Evolutionary conservation across 2,113 vertebrate species (phyloP), one percentile per base, ranked within the genome.

Genomic region (Lampris megalopsis): DNA sequence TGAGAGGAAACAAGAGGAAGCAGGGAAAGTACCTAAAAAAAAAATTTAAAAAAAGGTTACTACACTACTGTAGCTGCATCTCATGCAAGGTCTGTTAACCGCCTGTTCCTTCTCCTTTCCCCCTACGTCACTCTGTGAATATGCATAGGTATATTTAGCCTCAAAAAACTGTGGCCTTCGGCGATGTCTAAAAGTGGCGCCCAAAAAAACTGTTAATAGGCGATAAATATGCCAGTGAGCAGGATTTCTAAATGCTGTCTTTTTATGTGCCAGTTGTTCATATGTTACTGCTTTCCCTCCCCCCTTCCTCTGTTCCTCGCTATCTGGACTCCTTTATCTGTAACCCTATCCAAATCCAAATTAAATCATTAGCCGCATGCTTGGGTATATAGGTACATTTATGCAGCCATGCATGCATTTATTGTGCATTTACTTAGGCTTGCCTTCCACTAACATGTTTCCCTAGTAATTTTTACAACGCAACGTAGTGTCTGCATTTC

Each of bases 91-190:
- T 40, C 10, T 62, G 37, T 62, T 9, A 13, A 54, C 59, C 47
- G 42, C 62, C 64, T 49, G 40, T 35, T 9, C 2, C 60, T 5
- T 37, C 40, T 13, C 66, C 52, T 41, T 60, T 45, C 45, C 45
- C 66, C 13, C 11, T 42, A 13, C 7, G 62, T 74, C 63, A 58
- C 59, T 67, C 41, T 73, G 61, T 8, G 50, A 64, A 63, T 71
- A 35, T 79, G 72, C 78, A 85, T 79, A 84, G 88, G 88, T 91
- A 89, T 89, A 92, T 93, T 91, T 88, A 92, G 84, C 71, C 62
- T 56, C 45, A 77, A 64, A 76, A 79, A 84, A 75, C 80, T 69
- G 63, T 42, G 63, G 77, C 80, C 82, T 78, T 4, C 3, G 58
- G 82, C 54, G 68, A 86, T 69, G 43, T 67, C 69, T 80, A 72